Conservation (phyloP, 2,113 vertebrate species). For the Rattus norvegicus region DNA sequence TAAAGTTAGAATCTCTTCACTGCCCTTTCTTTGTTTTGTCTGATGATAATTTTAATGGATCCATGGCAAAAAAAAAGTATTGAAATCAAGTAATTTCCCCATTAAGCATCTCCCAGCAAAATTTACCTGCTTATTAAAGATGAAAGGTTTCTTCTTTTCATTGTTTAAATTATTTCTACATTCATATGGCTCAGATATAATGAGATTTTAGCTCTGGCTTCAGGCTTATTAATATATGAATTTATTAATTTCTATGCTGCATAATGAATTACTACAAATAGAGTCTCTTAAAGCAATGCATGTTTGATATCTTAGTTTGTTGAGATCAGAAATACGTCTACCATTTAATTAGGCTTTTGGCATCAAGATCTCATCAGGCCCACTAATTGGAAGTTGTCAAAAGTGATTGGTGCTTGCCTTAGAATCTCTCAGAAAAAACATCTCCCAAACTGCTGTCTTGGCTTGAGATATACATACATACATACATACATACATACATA, state of each 20-base stretch:
- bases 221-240: neutral
- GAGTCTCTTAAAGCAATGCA: neutral
- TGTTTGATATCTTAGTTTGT: neutral
- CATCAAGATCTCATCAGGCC: neutral
- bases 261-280: slow-evolving; percentile 1
- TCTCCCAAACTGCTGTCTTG: neutral
- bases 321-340: neutral
- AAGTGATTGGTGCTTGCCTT: neutral
- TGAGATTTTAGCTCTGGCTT: neutral
- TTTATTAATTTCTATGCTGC: neutral
- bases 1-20: neutral
- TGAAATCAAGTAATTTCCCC: slow-evolving; percentile 44
- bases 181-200: neutral
- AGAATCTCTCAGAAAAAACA: neutral
- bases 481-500: too few relatives aligned
- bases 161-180: neutral
- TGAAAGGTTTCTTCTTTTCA: neutral
- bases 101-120: slow-evolving; percentile 38
- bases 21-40: neutral
- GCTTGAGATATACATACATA: neutral
- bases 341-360: neutral
- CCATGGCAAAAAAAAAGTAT: neutral
- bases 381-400: neutral
- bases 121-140: slow-evolving; percentile 56
- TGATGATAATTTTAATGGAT: slow-evolving; percentile 27